Conservation (phyloP, 1,140 invertebrate species). For the Apocrypta bakeri region DNA sequence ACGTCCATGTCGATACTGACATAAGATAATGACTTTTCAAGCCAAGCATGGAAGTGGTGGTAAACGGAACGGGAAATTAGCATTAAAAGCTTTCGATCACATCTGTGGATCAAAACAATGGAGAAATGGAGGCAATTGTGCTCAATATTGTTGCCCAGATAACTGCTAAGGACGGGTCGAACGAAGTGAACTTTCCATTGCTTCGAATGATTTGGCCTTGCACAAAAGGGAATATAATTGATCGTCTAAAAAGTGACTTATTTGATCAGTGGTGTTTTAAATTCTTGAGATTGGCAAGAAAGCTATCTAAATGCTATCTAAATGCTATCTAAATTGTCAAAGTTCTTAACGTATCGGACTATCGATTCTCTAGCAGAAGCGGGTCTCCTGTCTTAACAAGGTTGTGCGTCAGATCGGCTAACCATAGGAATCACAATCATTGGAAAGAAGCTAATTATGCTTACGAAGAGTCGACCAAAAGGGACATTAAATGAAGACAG, state of each 20-base stretch:
- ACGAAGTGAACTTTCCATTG: slow-evolving; percentile 72
- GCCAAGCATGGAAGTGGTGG: slow-evolving; percentile 73
- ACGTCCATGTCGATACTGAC: slow-evolving; percentile 72
- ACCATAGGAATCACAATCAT: slow-evolving; percentile 78
- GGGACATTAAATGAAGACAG: slow-evolving; percentile 74
- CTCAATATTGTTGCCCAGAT: slow-evolving; percentile 81
- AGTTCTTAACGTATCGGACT: slow-evolving; percentile 43
- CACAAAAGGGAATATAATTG: slow-evolving; percentile 82
- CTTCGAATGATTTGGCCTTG: too few relatives aligned
- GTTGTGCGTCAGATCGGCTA: slow-evolving; percentile 85
- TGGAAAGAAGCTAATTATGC: slow-evolving; percentile 80
- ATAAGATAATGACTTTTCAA: slow-evolving; percentile 80
- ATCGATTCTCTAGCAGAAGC: slow-evolving; percentile 76
- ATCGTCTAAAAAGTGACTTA: slow-evolving; percentile 79
- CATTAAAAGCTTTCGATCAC: slow-evolving; percentile 81
- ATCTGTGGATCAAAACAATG: slow-evolving; percentile 80
- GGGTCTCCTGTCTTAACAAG: slow-evolving; percentile 75
- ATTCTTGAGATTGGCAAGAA: slow-evolving; percentile 29
- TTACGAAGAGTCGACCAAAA: slow-evolving; percentile 81
- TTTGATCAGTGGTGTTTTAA: slow-evolving; percentile 57
- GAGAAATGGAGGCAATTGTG: slow-evolving; percentile 73
- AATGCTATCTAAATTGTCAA: not conserved
- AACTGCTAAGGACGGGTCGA: slow-evolving; percentile 73
- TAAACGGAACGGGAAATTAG: slow-evolving; percentile 74
- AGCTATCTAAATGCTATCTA: too few relatives aligned